Conservation (phyloP, 2,888 invertebrate genomes). For the Palloptera scutellata region DNA sequence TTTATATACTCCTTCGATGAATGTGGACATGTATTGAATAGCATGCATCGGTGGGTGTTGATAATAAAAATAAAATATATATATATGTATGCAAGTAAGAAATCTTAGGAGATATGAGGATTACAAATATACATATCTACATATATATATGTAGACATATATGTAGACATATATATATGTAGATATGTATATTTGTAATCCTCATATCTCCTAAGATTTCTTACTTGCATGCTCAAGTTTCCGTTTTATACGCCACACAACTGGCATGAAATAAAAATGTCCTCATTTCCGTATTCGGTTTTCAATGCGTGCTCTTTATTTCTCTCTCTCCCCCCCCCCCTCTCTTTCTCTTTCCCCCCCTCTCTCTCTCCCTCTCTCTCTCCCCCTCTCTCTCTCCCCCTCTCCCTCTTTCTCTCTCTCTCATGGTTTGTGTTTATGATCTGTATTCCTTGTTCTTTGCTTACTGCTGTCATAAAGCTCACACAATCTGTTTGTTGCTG, state of each 20-base stretch:
- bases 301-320: neutral
- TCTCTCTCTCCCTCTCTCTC: neutral
- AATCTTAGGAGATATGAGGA: neutral
- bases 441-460: constrained; percentile 22
- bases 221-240: neutral
- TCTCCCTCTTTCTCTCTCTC: neutral
- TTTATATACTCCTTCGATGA: too few relatives aligned
- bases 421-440: neutral
- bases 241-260: too few relatives aligned
- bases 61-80: neutral
- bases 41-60: too few relatives aligned
- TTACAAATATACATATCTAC: neutral
- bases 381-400: neutral
- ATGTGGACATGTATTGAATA: too few relatives aligned
- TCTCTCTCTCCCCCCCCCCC: neutral
- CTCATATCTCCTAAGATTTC: constrained; percentile 4
- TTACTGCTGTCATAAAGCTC: constrained; percentile 29
- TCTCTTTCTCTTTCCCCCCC: neutral
- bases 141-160: neutral
- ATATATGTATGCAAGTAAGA: neutral
- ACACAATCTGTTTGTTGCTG: constrained; percentile 29
- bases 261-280: constrained; percentile 19
- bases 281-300: constrained; percentile 9
- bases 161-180: neutral
- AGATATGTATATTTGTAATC: neutral